Conservation (phyloP, 1,140 invertebrate species). For the Drosophila arizonae region DNA sequence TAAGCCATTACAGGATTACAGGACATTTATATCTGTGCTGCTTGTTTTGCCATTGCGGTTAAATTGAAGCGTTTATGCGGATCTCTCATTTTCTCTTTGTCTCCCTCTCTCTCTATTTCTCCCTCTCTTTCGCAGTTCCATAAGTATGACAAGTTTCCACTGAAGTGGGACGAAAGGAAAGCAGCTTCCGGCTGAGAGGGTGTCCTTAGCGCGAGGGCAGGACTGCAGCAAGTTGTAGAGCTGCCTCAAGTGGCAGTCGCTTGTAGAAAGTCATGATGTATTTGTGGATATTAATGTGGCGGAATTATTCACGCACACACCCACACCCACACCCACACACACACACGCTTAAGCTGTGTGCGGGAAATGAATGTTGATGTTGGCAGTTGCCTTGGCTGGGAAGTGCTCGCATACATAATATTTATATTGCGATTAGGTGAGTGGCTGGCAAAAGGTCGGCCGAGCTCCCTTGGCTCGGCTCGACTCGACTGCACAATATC, state of each 20-base stretch:
- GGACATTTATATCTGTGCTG: conserved; percentile 39
- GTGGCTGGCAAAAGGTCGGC: not conserved
- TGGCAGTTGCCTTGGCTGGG: conserved; percentile 47
- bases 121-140: not conserved
- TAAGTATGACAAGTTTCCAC: conserved; percentile 25
- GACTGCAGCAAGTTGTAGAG: conserved; percentile 9
- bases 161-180: conserved; percentile 40
- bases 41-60: conserved; percentile 35
- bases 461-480: not conserved
- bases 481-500: conserved; percentile 36
- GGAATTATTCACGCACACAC: conserved; percentile 56
- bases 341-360: conserved; percentile 35
- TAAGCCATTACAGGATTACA: conserved; percentile 28
- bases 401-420: conserved; percentile 72
- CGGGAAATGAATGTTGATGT: conserved; percentile 73
- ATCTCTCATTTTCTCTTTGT: conserved; percentile 7
- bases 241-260: conserved; percentile 65
- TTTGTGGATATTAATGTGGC: conserved; percentile 77
- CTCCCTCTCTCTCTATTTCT: not conserved
- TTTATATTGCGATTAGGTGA: conserved; percentile 65
- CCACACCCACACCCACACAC: conserved; percentile 32
- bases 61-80: conserved; percentile 70
- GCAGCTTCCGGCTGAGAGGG: conserved; percentile 26
- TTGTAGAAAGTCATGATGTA: conserved; percentile 80
- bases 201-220: conserved; percentile 42